phyloP scores from a whole-genome alignment of 2,888 invertebrate species.

The Sepiola atlantica region DNA sequence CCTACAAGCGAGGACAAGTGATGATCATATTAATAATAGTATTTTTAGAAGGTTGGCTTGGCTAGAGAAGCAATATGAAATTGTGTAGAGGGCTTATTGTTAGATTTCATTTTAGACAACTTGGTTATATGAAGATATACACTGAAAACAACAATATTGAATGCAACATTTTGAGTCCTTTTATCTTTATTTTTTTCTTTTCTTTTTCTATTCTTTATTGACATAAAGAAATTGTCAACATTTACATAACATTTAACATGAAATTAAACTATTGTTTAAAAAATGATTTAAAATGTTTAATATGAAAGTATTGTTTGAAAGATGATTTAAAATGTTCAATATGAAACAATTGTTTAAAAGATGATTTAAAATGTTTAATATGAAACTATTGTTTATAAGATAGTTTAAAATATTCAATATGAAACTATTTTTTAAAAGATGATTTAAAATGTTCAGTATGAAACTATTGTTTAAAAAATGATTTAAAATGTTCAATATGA shows the following conservation, averaged over 20 bases:
- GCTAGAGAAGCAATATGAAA: background rate
- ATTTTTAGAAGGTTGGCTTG: background rate
- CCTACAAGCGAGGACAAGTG: conserved; percentile 8
- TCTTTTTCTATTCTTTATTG: background rate
- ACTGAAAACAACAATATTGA: background rate
- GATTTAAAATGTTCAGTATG: too few species aligned
- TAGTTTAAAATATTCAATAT: too few species aligned
- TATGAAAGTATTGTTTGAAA: too few species aligned
- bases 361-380: too few species aligned
- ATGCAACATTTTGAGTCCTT: background rate
- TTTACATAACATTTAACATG: background rate
- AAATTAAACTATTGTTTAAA: background rate
- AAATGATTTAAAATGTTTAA: too few species aligned
- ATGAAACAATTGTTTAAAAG: too few species aligned
- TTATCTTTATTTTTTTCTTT: background rate
- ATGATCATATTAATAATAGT: background rate
- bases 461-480: too few species aligned
- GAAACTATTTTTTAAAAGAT: too few species aligned
- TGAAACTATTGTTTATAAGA: too few species aligned
- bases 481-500: too few species aligned
- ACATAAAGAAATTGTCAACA: background rate
- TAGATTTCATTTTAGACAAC: background rate
- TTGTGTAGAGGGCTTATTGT: background rate
- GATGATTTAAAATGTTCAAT: too few species aligned
- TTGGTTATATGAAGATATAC: background rate